These are phyloP conservation scores for Atractosteus spatula DNA, from an alignment of 2,113 vertebrate genomes.

Conservation along the genomic window DNA sequence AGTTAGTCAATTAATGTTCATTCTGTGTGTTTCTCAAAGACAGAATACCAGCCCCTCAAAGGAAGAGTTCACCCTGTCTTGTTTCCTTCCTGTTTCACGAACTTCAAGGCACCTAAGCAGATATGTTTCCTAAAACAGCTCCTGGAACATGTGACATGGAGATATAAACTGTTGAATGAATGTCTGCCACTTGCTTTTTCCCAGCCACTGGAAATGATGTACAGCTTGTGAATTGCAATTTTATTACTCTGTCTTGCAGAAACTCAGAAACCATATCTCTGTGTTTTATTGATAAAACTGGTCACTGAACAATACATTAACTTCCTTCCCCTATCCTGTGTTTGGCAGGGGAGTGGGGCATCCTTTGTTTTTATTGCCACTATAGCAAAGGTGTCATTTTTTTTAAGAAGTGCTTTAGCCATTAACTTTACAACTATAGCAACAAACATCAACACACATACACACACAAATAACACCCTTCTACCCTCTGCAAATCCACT, in stretches of 20 bases:
- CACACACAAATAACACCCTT: neutral
- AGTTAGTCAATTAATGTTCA: no score
- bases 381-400: slow-evolving; percentile 3
- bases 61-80: no score
- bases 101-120: no score
- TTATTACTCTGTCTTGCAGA: slow-evolving; percentile 2
- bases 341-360: neutral
- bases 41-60: no score
- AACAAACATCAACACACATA: neutral
- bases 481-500: neutral
- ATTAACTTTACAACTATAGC: neutral
- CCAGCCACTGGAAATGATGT: neutral
- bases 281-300: slow-evolving; percentile 5
- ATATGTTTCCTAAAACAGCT: neutral
- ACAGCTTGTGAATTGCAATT: neutral
- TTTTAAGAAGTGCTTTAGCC: neutral
- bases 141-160: neutral
- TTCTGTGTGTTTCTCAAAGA: no score
- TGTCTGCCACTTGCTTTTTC: neutral
- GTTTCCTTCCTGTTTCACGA: no score
- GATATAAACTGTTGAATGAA: neutral
- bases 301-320: no score
- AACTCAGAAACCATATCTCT: neutral
- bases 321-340: slow-evolving; percentile 6
- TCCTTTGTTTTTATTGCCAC: neutral